Conservation (phyloP, 2,888 invertebrate species). For the Drosophila siamana region DNA sequence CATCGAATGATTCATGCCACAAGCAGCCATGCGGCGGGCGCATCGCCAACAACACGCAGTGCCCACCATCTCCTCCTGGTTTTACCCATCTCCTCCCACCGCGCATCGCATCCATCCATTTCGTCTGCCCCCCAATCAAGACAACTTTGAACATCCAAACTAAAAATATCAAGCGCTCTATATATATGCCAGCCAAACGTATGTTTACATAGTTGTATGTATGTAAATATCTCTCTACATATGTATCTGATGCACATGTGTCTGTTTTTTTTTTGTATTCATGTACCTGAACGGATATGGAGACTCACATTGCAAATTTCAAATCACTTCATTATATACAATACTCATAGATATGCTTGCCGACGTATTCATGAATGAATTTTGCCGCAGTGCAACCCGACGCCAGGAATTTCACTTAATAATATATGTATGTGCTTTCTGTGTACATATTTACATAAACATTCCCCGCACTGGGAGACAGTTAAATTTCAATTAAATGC, state of each 20-base stretch:
- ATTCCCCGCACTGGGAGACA: constrained; percentile 1
- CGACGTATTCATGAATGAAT: constrained; percentile 65
- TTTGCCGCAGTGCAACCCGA: constrained; percentile 42
- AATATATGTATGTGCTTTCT: constrained; percentile 19
- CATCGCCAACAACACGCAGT: constrained; percentile 78
- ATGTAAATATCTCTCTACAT: constrained; percentile 6
- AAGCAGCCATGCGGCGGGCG: constrained; percentile 74
- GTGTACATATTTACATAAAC: constrained; percentile 3
- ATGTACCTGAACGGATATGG: constrained; percentile 73
- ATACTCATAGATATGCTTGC: constrained; percentile 12
- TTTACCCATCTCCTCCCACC: constrained; percentile 10
- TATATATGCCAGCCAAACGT: constrained; percentile 58
- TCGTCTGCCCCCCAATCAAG: constrained; percentile 68
- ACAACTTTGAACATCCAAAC: constrained; percentile 76
- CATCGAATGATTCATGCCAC: constrained; percentile 73
- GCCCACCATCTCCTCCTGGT: constrained; percentile 28
- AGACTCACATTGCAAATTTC: constrained; percentile 72
- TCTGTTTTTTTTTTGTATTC: constrained; percentile 9
- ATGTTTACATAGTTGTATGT: constrained; percentile 14
- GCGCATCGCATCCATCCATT: constrained; percentile 18
- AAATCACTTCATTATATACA: constrained; percentile 38
- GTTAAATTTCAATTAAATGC: constrained; percentile 16
- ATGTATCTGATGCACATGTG: background rate
- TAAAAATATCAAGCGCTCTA: constrained; percentile 75
- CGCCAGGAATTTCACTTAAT: constrained; percentile 25